Evolutionary conservation across 2,888 invertebrate species (phyloP).

Genomic region (Alcis repandata): DNA sequence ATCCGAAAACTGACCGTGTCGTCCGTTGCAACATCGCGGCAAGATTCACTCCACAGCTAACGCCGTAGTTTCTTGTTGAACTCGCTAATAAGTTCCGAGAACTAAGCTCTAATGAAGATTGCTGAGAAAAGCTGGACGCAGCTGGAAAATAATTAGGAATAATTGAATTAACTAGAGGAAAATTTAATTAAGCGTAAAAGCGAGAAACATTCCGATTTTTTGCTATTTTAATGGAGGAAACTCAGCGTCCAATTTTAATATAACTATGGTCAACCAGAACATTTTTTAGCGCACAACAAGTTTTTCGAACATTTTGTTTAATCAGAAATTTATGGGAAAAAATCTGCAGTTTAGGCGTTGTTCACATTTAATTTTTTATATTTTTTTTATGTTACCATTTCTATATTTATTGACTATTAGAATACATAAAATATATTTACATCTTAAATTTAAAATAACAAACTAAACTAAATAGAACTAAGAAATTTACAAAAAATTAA

Average conservation of each 20-base stretch:
- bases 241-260: too few relatives aligned
- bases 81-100: slow-evolving; percentile 23
- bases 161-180: slow-evolving; percentile 25
- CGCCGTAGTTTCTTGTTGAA: slow-evolving; percentile 12
- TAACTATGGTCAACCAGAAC: too few relatives aligned
- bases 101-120: slow-evolving; percentile 29
- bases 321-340: not conserved
- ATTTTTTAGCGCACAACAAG: too few relatives aligned
- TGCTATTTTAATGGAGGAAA: not conserved
- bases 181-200: slow-evolving; percentile 3
- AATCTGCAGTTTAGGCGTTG: too few relatives aligned
- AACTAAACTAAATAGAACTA: too few relatives aligned
- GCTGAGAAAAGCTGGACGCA: slow-evolving; percentile 21
- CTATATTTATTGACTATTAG: too few relatives aligned
- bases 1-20: too few relatives aligned
- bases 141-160: slow-evolving; percentile 35
- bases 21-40: slow-evolving; percentile 16
- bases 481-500: too few relatives aligned
- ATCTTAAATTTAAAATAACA: too few relatives aligned
- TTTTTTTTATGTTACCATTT: too few relatives aligned
- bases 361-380: too few relatives aligned
- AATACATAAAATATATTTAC: too few relatives aligned
- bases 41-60: slow-evolving; percentile 21
- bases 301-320: not conserved
- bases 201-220: not conserved